These are phyloP conservation scores for Coranthus polyacanthus DNA, from an alignment of 2,797 vertebrate species.

Conservation along the genomic window DNA sequence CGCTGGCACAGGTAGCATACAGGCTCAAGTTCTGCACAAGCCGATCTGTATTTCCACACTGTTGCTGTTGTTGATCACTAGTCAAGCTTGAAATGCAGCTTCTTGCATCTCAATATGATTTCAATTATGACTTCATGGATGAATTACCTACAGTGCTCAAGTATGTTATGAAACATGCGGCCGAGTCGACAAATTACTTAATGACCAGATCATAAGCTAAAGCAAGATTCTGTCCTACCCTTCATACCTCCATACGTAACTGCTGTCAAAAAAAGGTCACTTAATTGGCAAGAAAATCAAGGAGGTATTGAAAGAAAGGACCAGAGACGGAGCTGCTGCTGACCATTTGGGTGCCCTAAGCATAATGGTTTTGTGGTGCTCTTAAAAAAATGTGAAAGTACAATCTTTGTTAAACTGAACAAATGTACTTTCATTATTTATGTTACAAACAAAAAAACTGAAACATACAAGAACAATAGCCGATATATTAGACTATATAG, in stretches of 20 bases:
- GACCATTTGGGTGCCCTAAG: too few species aligned
- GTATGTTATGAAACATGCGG: slow-evolving; percentile 38
- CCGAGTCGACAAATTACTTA: slow-evolving; percentile 33
- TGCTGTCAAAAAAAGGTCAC: slow-evolving; percentile 14
- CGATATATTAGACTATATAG: too few species aligned
- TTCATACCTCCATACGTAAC: background rate
- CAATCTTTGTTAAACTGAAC: too few species aligned
- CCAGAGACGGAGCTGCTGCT: too few species aligned
- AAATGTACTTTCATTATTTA: too few species aligned
- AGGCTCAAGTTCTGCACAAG: slow-evolving; percentile 15
- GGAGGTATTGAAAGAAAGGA: slow-evolving; percentile 3
- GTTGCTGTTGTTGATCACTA: slow-evolving; percentile 45
- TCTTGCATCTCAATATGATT: slow-evolving; percentile 51
- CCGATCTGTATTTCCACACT: slow-evolving; percentile 24
- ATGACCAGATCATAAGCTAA: slow-evolving; percentile 28
- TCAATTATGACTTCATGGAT: slow-evolving; percentile 54
- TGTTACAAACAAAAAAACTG: too few species aligned
- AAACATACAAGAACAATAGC: too few species aligned
- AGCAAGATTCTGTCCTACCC: slow-evolving; percentile 5
- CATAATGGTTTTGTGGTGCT: too few species aligned
- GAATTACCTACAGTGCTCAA: slow-evolving; percentile 40
- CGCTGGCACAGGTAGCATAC: slow-evolving; percentile 26
- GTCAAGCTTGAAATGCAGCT: slow-evolving; percentile 47
- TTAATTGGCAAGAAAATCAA: slow-evolving; percentile 11
- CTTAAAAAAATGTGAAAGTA: too few species aligned